These are phyloP conservation scores for Bedellia somnulentella DNA, from an alignment of 2,888 invertebrate species.

Conservation along the genomic window DNA sequence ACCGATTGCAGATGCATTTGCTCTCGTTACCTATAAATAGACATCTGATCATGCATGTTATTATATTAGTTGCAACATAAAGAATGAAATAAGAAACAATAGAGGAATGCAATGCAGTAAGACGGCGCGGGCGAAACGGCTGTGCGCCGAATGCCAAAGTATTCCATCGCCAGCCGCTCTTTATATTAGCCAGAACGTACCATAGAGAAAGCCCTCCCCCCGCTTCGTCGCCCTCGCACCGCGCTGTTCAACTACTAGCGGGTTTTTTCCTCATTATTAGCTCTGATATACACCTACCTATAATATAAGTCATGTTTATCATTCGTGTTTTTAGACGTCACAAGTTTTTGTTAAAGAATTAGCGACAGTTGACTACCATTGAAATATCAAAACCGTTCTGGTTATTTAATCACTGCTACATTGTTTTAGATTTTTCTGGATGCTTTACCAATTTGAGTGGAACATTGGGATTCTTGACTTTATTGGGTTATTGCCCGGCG, in stretches of 20 bases:
- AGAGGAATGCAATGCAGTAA: constrained; percentile 22
- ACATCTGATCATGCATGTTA: constrained; percentile 36
- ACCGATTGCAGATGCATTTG: constrained; percentile 41
- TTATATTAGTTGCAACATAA: constrained; percentile 36
- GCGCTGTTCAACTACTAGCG: constrained; percentile 36
- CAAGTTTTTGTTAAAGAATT: constrained; percentile 11
- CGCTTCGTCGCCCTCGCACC: constrained; percentile 42
- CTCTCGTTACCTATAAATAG: constrained; percentile 43
- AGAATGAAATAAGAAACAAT: constrained; percentile 30
- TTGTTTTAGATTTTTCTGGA: no score
- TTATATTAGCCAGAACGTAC: constrained; percentile 45
- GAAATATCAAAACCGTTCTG: no score
- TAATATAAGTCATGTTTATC: constrained; percentile 34
- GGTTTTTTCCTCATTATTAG: constrained; percentile 60
- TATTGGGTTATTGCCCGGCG: no score
- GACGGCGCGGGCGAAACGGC: constrained; percentile 55
- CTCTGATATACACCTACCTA: constrained; percentile 32
- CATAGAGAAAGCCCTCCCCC: constrained; percentile 51
- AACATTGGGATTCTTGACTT: no score
- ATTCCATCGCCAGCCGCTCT: constrained; percentile 49
- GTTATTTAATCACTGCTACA: no score
- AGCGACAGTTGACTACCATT: no score
- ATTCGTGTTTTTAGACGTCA: constrained; percentile 31
- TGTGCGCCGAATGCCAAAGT: constrained; percentile 59
- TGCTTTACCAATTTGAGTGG: no score